Percentiles rank a stretch among this genome's conserved stretches.
Evolutionary conservation across 2,113 vertebrate species (phyloP).

Genomic region (Theropithecus gelada): DNA sequence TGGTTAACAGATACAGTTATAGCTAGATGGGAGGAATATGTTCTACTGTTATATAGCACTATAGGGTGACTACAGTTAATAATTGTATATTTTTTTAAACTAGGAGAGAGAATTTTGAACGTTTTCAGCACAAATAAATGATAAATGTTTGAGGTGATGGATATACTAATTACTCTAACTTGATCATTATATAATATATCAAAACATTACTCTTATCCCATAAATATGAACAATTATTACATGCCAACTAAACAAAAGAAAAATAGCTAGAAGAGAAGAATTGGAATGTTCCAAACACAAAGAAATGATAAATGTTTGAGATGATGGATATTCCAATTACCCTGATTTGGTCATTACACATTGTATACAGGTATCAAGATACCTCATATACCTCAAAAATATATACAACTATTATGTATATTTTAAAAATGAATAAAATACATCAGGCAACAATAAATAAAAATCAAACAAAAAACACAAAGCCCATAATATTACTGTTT

Average conservation of each 20-base stretch:
- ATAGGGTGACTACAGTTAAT: background rate
- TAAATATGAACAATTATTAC: background rate
- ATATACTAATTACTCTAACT: background rate
- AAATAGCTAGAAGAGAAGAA: background rate
- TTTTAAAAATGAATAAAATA: background rate
- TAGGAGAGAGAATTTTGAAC: background rate
- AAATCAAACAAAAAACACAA: background rate
- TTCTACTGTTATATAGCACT: background rate
- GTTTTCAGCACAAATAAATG: background rate
- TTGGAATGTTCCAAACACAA: background rate
- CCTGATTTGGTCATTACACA: background rate
- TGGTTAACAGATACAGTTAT: background rate
- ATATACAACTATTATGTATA: background rate
- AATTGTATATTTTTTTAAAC: background rate
- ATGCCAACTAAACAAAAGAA: background rate
- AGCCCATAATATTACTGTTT: background rate
- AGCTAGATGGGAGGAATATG: background rate
- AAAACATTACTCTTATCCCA: background rate
- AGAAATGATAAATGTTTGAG: background rate
- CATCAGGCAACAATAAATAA: background rate
- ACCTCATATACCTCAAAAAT: background rate
- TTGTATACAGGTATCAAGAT: background rate
- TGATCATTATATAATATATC: background rate
- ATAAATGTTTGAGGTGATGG: background rate
- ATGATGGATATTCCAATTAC: background rate